Percentiles rank a stretch among this genome's conserved stretches.
These are phyloP conservation scores for Plumapathes pennacea DNA, from an alignment of 92 coral and sea anemone genomes.

Conservation along the genomic window DNA sequence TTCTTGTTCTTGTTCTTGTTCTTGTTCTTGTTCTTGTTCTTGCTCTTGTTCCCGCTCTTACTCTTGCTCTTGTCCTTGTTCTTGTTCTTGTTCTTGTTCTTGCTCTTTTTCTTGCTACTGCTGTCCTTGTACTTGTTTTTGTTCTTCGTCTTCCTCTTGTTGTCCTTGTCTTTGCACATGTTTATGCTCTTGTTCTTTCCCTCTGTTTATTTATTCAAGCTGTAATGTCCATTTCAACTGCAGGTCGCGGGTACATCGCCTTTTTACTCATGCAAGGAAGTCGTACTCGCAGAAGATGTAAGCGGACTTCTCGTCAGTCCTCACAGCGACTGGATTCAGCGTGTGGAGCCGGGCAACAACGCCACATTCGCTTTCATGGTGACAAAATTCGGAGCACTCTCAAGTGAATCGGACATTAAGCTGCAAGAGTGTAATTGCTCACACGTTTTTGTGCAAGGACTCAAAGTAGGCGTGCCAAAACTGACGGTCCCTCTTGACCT, in stretches of 20 bases:
- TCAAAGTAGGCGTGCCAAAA: slow-evolving; percentile 16
- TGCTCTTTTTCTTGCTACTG: too few relatives aligned
- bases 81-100: neutral
- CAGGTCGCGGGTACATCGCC: slow-evolving; percentile 54
- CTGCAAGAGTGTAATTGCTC: slow-evolving; percentile 15
- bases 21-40: too few relatives aligned
- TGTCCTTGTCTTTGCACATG: neutral
- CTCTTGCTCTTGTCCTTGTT: too few relatives aligned
- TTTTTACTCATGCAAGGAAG: slow-evolving; percentile 10
- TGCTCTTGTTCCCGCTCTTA: too few relatives aligned
- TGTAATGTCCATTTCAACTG: neutral
- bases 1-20: too few relatives aligned
- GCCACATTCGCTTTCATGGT: slow-evolving; percentile 45
- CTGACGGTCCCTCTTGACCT: slow-evolving; percentile 1
- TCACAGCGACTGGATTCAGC: slow-evolving; percentile 45
- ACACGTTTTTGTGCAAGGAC: neutral
- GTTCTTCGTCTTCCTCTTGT: too few relatives aligned
- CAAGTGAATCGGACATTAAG: slow-evolving; percentile 3
- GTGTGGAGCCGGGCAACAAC: slow-evolving; percentile 46
- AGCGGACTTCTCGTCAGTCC: slow-evolving; percentile 73
- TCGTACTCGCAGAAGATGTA: slow-evolving; percentile 58
- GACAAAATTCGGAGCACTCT: slow-evolving; percentile 57
- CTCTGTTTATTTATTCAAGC: neutral
- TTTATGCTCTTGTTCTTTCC: neutral
- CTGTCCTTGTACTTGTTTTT: too few relatives aligned